A percentile compares a stretch with the other conserved stretches of the same genome.
phyloP scores from a whole-genome alignment of 2,888 invertebrate genomes.

The Cistogaster globosa region DNA sequence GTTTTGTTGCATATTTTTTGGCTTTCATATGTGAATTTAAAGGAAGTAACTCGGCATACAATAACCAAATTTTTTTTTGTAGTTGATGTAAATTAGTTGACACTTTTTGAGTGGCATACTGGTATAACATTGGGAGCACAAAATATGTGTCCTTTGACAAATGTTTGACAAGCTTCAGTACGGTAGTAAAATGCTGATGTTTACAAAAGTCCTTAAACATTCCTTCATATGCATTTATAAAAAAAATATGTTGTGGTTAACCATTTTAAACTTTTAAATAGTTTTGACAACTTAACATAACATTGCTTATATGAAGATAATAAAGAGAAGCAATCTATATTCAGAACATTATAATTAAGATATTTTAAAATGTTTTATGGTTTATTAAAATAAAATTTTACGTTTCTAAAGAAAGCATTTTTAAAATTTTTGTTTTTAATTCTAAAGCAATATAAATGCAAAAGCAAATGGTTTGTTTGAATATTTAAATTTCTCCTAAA shows the following conservation, averaged over 20 bases:
- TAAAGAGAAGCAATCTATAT: not conserved
- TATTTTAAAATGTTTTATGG: slow-evolving; percentile 48
- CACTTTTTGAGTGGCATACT: slow-evolving; percentile 64
- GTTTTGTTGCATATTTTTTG: slow-evolving; percentile 8
- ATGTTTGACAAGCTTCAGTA: slow-evolving; percentile 8
- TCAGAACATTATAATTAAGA: slow-evolving; percentile 31
- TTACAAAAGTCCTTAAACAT: slow-evolving; percentile 9
- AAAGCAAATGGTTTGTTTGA: not conserved
- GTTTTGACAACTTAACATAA: slow-evolving; percentile 59
- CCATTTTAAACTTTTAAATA: slow-evolving; percentile 63
- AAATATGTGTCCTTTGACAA: slow-evolving; percentile 12
- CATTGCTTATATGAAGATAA: slow-evolving; percentile 18
- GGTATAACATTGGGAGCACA: not conserved
- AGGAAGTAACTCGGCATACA: slow-evolving; percentile 6
- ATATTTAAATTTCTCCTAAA: not conserved
- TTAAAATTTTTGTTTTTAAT: slow-evolving; percentile 4
- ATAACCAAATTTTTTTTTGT: slow-evolving; percentile 26
- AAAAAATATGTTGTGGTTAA: slow-evolving; percentile 61
- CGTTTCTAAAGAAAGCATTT: slow-evolving; percentile 9
- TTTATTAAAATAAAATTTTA: slow-evolving; percentile 19
- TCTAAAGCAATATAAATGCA: slow-evolving; percentile 11
- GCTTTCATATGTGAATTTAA: slow-evolving; percentile 1
- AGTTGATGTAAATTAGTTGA: slow-evolving; percentile 62
- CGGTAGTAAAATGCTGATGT: slow-evolving; percentile 4
- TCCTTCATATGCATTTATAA: not conserved